phyloP scores from a whole-genome alignment of 1,140 invertebrate genomes.

The Caenorhabditis latens region DNA sequence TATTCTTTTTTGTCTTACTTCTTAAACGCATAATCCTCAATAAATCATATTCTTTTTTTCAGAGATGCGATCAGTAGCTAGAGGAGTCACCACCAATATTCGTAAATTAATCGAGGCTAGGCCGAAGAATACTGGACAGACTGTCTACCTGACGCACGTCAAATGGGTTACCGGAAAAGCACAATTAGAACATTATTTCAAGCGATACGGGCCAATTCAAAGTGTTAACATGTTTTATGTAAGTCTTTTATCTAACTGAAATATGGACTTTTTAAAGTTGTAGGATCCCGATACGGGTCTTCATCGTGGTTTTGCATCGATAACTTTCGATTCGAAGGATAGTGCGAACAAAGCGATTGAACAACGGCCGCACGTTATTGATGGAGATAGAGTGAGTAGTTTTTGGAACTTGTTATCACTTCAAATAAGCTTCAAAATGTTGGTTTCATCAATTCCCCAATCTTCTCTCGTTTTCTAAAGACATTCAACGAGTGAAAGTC shows the following conservation, averaged over 20 bases:
- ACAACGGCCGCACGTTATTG: constrained; percentile 73
- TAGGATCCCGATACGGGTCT: constrained; percentile 74
- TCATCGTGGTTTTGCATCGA: constrained; percentile 75
- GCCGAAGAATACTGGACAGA: constrained; percentile 62
- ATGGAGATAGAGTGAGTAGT: constrained; percentile 71
- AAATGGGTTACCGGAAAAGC: constrained; percentile 71
- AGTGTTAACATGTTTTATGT: constrained; percentile 74
- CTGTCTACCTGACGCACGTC: constrained; percentile 72
- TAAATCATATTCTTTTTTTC: neutral
- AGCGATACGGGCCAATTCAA: constrained; percentile 71
- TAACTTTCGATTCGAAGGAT: constrained; percentile 71
- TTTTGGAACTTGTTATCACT: neutral
- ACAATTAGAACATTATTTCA: constrained; percentile 74
- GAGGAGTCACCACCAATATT: constrained; percentile 52
- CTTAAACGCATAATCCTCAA: too few relatives aligned
- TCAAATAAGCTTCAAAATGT: constrained; percentile 1
- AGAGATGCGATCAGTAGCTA: constrained; percentile 47
- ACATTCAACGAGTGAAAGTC: neutral
- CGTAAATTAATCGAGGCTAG: constrained; percentile 43
- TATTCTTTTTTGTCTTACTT: too few relatives aligned
- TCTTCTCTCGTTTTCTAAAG: neutral
- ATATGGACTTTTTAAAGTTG: constrained; percentile 41
- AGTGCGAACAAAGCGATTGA: constrained; percentile 70
- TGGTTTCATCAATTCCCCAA: neutral
- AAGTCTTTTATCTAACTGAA: constrained; percentile 57